These are phyloP conservation scores for Pseudomyrmex cubaensis DNA, from an alignment of 1,140 invertebrate species.

Conservation along the genomic window DNA sequence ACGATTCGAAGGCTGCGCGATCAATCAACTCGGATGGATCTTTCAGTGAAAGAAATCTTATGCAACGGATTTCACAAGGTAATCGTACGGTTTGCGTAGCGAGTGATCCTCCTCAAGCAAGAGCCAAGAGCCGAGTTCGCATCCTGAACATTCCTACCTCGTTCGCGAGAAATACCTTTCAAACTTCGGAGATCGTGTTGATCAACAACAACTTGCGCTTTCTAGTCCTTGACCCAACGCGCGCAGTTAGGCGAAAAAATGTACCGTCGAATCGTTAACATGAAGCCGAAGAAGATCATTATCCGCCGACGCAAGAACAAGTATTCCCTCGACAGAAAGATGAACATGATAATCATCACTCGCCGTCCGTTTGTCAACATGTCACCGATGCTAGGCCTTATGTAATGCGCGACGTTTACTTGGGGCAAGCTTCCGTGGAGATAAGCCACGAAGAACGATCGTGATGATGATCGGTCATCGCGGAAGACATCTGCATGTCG, in stretches of 20 bases:
- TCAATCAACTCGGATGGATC: slow-evolving; percentile 26
- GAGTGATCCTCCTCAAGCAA: neutral
- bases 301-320: slow-evolving; percentile 49
- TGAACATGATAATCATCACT: slow-evolving; percentile 52
- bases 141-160: neutral
- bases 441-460: neutral
- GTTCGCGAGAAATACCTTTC: too few species aligned
- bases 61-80: slow-evolving; percentile 9
- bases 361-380: slow-evolving; percentile 37
- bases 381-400: neutral
- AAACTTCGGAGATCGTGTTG: neutral
- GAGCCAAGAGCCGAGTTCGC: too few species aligned
- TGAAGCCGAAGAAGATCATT: slow-evolving; percentile 48
- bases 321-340: slow-evolving; percentile 47
- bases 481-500: slow-evolving; percentile 8
- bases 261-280: slow-evolving; percentile 46
- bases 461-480: neutral
- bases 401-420: neutral
- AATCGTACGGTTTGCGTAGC: slow-evolving; percentile 13
- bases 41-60: slow-evolving; percentile 35
- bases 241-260: slow-evolving; percentile 5
- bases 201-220: neutral
- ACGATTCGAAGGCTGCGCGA: slow-evolving; percentile 3
- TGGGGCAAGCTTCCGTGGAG: neutral
- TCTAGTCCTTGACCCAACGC: neutral